phyloP scores from a whole-genome alignment of 2,797 vertebrate genomes.

The Myotis vivesi region DNA sequence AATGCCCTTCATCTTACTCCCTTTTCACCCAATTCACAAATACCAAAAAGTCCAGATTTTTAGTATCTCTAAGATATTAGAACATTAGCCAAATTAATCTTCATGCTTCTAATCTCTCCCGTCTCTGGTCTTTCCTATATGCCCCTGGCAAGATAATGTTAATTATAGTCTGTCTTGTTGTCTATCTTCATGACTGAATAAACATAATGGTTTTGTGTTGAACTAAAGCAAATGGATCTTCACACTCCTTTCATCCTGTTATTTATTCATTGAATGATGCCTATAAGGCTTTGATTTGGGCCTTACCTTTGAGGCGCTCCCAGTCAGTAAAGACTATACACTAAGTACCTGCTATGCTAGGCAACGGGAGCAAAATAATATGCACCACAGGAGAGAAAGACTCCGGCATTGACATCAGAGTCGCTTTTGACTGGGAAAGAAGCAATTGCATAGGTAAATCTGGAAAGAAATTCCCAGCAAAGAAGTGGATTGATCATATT shows the following conservation, averaged over 20 bases:
- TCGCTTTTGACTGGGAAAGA: not conserved
- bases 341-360: not conserved
- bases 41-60: not conserved
- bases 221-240: not conserved
- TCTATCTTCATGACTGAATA: not conserved
- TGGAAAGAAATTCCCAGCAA: not conserved
- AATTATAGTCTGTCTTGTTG: not conserved
- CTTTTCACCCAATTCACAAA: conserved; percentile 3
- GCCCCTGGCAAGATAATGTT: not conserved
- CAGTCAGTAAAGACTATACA: not conserved
- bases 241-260: not conserved
- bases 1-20: not conserved
- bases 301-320: not conserved
- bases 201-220: not conserved
- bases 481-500: not conserved
- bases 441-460: not conserved
- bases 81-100: not conserved
- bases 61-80: not conserved
- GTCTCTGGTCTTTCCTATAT: not conserved
- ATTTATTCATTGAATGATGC: not conserved
- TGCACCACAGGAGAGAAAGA: not conserved
- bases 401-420: not conserved
- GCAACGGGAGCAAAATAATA: not conserved
- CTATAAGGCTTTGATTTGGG: not conserved
- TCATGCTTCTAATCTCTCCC: not conserved